Evolutionary conservation across 35 echinoderm and acorn worm species (phyloP), one percentile per base, ranked within the genome.

Genomic region (Stichopus chloronotus): DNA sequence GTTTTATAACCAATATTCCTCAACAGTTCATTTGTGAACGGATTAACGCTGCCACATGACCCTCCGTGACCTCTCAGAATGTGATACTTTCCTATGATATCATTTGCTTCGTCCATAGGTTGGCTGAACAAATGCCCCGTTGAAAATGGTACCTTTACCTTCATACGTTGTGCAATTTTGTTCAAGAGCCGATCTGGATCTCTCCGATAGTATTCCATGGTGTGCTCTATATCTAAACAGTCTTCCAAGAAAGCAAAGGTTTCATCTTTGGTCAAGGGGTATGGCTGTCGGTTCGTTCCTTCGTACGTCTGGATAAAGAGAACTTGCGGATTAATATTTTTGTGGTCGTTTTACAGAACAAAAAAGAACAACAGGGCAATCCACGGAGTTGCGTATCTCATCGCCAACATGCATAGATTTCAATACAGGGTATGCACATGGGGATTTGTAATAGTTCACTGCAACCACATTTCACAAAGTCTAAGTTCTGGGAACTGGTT

Each of bases 1-100:
- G 82, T 85, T 56, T 58, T 85, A 20, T 85, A 85, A 21, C 82
- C 82, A 59, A 85, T 56, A 22, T 85, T 16, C n/a, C 58, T n/a
- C 82, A 85, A 16, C 4, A 85, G 53, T 14, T 53, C 55, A 20
- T 16, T 85, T 56, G 82, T 85, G 82, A 85, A 85, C 54, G 82
- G 82, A 58, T 85, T 85, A 6, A 85, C 20, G 4, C 54, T 58
- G 16, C 16, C 57, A 58, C 82, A 85, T 24, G 55, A 57, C 55
- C 82, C 82, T 6, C 82, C 82, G 12, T 85, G 82, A 19, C 82
- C 55, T 17, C 82, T 85, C 12, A 85, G 52, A 58, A 85, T 85
- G 16, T 85, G 55, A 55, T 85, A 56, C 24, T 85, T 85, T n/a
- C 82, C 56, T 2, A 58, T 53, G 52, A 56, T 85, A 16, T 85